Evolutionary conservation across 1,140 invertebrate genomes (phyloP), one percentile per base, ranked within the genome.

Genomic region (Galleria mellonella): DNA sequence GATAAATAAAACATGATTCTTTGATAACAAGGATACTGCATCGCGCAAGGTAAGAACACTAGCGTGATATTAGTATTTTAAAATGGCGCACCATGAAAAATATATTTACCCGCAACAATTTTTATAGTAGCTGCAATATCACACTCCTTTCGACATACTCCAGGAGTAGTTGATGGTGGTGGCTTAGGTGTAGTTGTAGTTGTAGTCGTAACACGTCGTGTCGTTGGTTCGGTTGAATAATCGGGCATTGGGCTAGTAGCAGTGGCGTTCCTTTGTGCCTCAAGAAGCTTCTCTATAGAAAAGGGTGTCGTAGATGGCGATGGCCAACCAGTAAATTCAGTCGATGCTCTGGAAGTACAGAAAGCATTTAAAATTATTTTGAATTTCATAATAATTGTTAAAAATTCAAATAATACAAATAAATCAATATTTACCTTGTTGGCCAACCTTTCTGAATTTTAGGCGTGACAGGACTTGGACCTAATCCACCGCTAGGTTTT

Each of bases 251-350:
- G 68, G 45, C 70, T 75, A 5, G 79, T 79, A 10, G 89, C 87
- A 0, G 90, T 89, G 0, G 91, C 89, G 9, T 89, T 90, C 50
- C 90, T 88, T 27, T 93, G 92, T n/a, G 90, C 89, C 64, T 93
- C 92, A 31, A 94, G 67, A 0, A 95, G 77, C 70, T 94, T 94
- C 66, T 94, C 93, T 32, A 94, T 93, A 0, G 93, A 94, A 37
- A 95, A 92, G 4, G 94, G 94, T 0, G 93, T 95, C 0, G 94
- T 95, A 0, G 93, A 92, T 3, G 92, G 90, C 4, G 94, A 93
- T 8, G 94, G 94, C 94, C 94, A 96, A 10, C 94, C 94, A 7
- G 94, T 95, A 62, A 96, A 96, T 72, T 94, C 93, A 1, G 94
- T 96, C 9, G 93, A 94, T 35, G 92, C 91, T 77, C 95, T 94